Evolutionary conservation across 2,888 invertebrate species (phyloP).

Genomic region (Trichogramma dendrolimi): DNA sequence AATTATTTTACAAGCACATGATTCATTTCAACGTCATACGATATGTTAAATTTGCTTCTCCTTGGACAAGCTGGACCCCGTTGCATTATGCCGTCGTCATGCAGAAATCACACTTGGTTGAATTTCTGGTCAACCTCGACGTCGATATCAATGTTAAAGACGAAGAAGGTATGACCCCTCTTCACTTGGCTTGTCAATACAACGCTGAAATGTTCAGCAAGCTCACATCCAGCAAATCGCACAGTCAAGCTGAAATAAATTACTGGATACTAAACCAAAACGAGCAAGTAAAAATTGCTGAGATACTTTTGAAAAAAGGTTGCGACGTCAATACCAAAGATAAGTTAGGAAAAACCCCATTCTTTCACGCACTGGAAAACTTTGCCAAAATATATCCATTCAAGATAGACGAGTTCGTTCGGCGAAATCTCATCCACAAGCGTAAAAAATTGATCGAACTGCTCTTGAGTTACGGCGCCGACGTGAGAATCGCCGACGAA

Average conservation of each 20-base stretch:
- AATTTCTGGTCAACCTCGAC: conserved; percentile 6
- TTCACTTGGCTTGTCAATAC: conserved; percentile 5
- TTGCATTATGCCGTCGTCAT: conserved; percentile 2
- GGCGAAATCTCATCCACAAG: not conserved
- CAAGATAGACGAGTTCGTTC: not conserved
- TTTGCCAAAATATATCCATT: not conserved
- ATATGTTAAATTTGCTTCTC: not conserved
- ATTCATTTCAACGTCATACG: not conserved
- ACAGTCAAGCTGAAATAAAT: not conserved
- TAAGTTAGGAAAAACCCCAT: conserved; percentile 4
- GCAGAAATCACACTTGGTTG: not conserved
- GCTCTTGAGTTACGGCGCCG: not conserved
- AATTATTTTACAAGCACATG: not conserved
- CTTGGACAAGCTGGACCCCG: not conserved
- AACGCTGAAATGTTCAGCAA: not conserved
- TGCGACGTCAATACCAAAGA: conserved; percentile 1
- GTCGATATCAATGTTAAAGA: not conserved
- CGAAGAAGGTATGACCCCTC: not conserved
- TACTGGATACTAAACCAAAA: not conserved
- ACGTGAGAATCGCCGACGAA: not conserved
- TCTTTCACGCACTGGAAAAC: conserved; percentile 5
- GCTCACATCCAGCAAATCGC: not conserved
- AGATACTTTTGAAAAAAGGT: not conserved
- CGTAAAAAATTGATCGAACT: not conserved
- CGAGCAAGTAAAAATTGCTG: conserved; percentile 1